Conservation (phyloP, 2,797 vertebrate genomes). For the Anomalospiza imberbis region DNA sequence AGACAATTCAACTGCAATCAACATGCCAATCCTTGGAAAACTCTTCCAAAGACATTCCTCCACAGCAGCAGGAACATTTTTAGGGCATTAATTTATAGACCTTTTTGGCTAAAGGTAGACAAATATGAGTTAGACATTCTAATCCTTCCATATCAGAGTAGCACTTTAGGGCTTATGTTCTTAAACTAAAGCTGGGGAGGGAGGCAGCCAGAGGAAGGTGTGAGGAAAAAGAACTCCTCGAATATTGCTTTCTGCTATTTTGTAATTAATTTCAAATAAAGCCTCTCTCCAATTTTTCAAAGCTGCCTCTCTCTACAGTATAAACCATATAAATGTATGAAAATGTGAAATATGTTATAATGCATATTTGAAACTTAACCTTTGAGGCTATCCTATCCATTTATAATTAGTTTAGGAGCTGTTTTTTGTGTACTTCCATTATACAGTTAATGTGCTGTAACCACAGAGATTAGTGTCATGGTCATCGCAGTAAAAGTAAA, state of each 20-base stretch:
- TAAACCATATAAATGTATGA: background rate
- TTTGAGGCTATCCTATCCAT: background rate
- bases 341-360: background rate
- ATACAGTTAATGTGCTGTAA: background rate
- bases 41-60: background rate
- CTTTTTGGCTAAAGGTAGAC: background rate
- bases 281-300: background rate
- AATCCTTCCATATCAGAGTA: background rate
- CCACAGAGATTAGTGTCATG: background rate
- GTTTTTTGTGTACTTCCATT: background rate
- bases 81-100: background rate
- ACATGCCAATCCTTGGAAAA: background rate
- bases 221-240: fast-evolving
- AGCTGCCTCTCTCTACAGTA: background rate
- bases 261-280: background rate
- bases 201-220: background rate
- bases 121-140: background rate
- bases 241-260: background rate
- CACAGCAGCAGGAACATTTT: background rate
- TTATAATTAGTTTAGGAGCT: background rate
- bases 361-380: background rate
- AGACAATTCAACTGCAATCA: background rate
- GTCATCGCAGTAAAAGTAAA: fast-evolving
- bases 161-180: background rate
- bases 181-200: background rate